Conservation (phyloP, 2,797 vertebrate genomes). For the Xerus rutilus region DNA sequence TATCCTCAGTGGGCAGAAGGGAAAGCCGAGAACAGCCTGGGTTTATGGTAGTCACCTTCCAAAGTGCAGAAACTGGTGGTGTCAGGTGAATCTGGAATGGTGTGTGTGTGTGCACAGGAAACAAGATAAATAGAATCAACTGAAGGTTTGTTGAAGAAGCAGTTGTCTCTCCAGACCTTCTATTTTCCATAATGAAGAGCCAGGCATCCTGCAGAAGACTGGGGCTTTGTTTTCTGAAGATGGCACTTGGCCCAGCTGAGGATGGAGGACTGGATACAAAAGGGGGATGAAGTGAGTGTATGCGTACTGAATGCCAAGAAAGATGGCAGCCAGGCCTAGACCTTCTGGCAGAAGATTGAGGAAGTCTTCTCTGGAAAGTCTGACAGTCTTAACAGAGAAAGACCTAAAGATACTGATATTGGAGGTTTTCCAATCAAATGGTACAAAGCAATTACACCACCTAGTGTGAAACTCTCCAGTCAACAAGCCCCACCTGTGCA, state of each 20-base stretch:
- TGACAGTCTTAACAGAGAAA: constrained; percentile 1
- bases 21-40: background rate
- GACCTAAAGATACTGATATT: background rate
- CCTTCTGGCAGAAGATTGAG: background rate
- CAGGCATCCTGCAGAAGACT: background rate
- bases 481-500: background rate
- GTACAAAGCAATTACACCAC: background rate
- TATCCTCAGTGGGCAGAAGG: background rate
- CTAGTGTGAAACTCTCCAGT: constrained; percentile 19
- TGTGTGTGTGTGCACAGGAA: background rate
- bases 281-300: background rate
- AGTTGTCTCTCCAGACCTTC: background rate
- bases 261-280: background rate
- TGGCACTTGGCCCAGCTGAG: background rate
- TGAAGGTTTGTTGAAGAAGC: background rate
- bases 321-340: background rate
- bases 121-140: background rate
- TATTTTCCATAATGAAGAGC: background rate
- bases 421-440: constrained; percentile 43
- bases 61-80: background rate
- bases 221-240: background rate
- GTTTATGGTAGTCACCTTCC: background rate
- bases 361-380: background rate
- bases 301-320: background rate
- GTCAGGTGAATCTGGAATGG: background rate